Evolutionary conservation across 2,888 invertebrate genomes (phyloP).

Genomic region (Zele albiditarsus): DNA sequence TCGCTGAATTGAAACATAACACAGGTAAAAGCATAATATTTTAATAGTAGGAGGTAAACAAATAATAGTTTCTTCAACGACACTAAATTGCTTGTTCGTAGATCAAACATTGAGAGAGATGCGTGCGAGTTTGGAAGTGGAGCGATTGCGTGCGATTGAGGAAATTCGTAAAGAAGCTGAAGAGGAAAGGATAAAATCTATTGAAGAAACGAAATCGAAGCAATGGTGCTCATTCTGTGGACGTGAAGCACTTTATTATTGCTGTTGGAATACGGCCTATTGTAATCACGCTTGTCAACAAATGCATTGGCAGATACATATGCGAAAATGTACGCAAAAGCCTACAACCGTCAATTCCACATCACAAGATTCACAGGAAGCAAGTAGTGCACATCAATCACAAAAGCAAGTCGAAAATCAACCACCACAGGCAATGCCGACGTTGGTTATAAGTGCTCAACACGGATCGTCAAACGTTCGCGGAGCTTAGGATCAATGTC

Average conservation of each 20-base stretch:
- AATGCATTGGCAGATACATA: conserved; percentile 88
- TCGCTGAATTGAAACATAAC: conserved; percentile 83
- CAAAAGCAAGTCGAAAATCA: conserved; percentile 27
- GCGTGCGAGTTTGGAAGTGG: conserved; percentile 81
- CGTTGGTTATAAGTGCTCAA: conserved; percentile 47
- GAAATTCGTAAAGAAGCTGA: conserved; percentile 81
- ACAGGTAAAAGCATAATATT: conserved; percentile 73
- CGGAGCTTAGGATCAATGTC: conserved; percentile 50
- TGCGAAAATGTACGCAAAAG: conserved; percentile 76
- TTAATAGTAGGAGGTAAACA: conserved; percentile 11
- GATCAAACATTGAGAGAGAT: conserved; percentile 82
- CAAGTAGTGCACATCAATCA: conserved; percentile 26
- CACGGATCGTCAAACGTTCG: conserved; percentile 46
- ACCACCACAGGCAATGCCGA: conserved; percentile 50
- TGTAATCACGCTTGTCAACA: conserved; percentile 93
- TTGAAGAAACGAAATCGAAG: conserved; percentile 87
- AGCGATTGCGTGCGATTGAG: conserved; percentile 78
- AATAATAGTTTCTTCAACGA: not conserved
- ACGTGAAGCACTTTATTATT: conserved; percentile 92
- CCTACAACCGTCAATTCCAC: conserved; percentile 48
- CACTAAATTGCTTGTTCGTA: conserved; percentile 6
- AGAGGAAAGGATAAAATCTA: conserved; percentile 80
- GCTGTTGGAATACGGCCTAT: conserved; percentile 97
- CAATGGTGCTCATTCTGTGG: conserved; percentile 95
- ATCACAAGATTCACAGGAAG: conserved; percentile 23